Percentiles rank a stretch among this genome's conserved stretches.
phyloP scores from a whole-genome alignment of 2,888 invertebrate genomes.

The Microplitis manilae region DNA sequence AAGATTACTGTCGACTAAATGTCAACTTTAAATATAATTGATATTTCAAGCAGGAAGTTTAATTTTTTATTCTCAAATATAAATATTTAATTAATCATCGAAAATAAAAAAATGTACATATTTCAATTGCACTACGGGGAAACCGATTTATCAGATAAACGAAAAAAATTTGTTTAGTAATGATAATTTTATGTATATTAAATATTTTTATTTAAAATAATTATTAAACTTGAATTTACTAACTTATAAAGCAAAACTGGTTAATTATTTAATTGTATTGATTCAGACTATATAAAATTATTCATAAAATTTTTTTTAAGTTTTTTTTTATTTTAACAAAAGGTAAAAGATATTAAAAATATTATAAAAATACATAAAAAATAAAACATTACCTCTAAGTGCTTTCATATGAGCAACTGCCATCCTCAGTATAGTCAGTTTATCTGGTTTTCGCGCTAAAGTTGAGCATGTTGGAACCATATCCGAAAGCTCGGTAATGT shows the following conservation, averaged over 20 bases:
- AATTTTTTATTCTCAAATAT: neutral
- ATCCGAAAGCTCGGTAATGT: slow-evolving; percentile 99
- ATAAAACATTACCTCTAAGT: slow-evolving; percentile 81
- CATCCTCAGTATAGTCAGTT: slow-evolving; percentile 98
- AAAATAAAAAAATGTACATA: neutral
- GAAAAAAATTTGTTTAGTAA: too few relatives aligned
- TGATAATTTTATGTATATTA: too few relatives aligned
- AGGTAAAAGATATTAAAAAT: neutral
- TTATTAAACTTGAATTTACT: too few relatives aligned
- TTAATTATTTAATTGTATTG: too few relatives aligned
- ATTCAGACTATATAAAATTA: too few relatives aligned
- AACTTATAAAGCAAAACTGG: too few relatives aligned
- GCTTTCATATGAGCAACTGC: slow-evolving; percentile 99
- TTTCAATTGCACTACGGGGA: neutral
- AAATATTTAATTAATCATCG: slow-evolving; percentile 2
- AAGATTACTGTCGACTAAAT: slow-evolving; percentile 31
- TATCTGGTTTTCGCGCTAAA: slow-evolving; percentile 98
- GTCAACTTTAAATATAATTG: slow-evolving; percentile 21
- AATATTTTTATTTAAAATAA: too few relatives aligned
- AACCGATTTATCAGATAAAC: too few relatives aligned
- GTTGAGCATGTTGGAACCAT: slow-evolving; percentile 99
- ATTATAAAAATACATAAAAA: neutral
- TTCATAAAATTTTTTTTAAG: too few relatives aligned
- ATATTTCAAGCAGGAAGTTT: slow-evolving; percentile 16
- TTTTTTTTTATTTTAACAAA: too few relatives aligned